Evolutionary conservation across 37 sponge, comb jelly and placozoan species (phyloP).

Genomic region (Chondrilla cf. caribensis): DNA sequence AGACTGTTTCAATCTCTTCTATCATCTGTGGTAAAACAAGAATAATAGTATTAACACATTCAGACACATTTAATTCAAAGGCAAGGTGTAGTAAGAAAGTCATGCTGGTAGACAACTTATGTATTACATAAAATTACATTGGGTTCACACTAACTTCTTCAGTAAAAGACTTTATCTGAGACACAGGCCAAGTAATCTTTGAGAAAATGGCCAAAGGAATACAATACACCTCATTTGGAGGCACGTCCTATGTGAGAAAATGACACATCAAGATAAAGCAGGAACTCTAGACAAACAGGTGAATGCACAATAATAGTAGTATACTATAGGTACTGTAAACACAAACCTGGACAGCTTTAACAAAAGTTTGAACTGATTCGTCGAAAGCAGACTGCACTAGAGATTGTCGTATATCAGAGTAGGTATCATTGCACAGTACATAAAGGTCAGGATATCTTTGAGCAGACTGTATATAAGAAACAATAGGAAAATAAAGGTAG

Average conservation of each 20-base stretch:
- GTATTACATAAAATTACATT: too few species aligned
- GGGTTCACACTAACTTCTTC: too few species aligned
- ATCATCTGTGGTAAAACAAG: too few species aligned
- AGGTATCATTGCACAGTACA: not conserved
- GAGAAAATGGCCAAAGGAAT: slow-evolving; percentile 8
- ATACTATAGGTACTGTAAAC: not conserved
- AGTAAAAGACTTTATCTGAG: not conserved
- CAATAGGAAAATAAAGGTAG: too few species aligned
- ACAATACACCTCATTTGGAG: not conserved
- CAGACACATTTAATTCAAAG: too few species aligned
- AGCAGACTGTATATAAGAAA: too few species aligned
- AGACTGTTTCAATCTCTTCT: too few species aligned
- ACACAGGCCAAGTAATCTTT: slow-evolving; percentile 9
- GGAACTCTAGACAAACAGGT: too few species aligned
- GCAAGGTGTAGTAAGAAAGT: too few species aligned
- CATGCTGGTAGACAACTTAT: too few species aligned
- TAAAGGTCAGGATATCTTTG: not conserved
- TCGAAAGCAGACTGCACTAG: not conserved
- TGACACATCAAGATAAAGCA: too few species aligned
- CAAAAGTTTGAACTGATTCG: not conserved
- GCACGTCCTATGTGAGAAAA: not conserved
- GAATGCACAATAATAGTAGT: not conserved
- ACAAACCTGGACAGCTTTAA: not conserved
- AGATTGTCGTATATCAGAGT: not conserved
- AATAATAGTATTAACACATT: too few species aligned